Base-by-base conservation (phyloP, 2,888 invertebrate genomes). In the Ophion ellenae region DNA sequence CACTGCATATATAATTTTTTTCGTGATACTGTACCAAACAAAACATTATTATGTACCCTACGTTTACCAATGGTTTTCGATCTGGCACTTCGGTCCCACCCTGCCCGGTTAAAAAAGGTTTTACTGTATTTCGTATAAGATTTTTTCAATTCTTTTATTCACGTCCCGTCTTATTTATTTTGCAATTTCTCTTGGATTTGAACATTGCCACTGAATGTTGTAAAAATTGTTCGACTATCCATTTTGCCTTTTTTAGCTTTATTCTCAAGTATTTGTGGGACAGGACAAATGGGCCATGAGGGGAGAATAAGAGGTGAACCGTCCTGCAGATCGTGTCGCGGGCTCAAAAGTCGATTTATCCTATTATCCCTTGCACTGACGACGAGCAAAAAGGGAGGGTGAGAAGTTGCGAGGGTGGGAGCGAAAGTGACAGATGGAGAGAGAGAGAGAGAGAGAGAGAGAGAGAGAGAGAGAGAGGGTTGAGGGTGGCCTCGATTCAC, bases 331-430 rank as follows among this genome's bases (percentile, higher is more conserved):
- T 86, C 78, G 83, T 83, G 47, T 86, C 78, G 78, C 75, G 53
- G 84, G 84, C 86, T 86, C 81, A 86, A 84, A 86, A 86, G 84
- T 84, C 86, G 86, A 86, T 86, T 83, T 84, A 84, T 86, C 84
- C 84, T 81, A 83, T 84, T 84, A 86, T 86, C 86, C 83, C 75
- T 53, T n/a, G 61, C 64, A 64, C 57, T 74, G 74, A 76, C 73
- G 76, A 17, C 45, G 63, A 24, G 66, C 66, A 28, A 63, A 53
- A 14, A 45, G 32, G 36, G 64, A 28, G 14, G 61, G 40, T 14
- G n/a, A 10, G 5, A 59, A 53, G 57, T 17, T 24, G 28, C 24
- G 20, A 45, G 32, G 36, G 64, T 14, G 73, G n/a, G 20, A 5
- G 2, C 0, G 20, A 53, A 53, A 14, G 53, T 53, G 53, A 53